Base-by-base conservation (phyloP, 2,113 vertebrate genomes). In the Hipposideros armiger region DNA sequence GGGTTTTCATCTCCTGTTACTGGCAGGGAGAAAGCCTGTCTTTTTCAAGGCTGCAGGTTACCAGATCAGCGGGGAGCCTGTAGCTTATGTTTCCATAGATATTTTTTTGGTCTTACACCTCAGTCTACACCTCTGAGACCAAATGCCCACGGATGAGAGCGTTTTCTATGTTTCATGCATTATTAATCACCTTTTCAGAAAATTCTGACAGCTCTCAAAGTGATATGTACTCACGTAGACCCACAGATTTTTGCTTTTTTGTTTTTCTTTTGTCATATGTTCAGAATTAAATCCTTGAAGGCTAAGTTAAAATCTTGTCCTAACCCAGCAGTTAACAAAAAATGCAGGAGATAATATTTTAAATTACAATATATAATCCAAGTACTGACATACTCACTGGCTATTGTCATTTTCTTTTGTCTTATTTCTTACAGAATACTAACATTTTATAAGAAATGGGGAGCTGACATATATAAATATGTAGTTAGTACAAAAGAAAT, bases 121-220 rank as follows among this genome's bases (percentile, higher is more conserved):
- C 73, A 95, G 50, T 58, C 84, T 97, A 73, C 88, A 97, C 42
- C 52, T 97, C 28, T 10, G n/a, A 95, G 56, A 96, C 13, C 9
- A 64, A 91, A 80, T 82, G 81, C 73, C 84, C 8, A 7, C 5
- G 28, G 82, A 95, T 92, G 64, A 98, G 40, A 94, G 69, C 3
- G 19, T 94, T 97, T 72, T 60, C 70, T 93, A 0, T 88, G 95
- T 94, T 97, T 95, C 50, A 86, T 72, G 36, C 95, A 98, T 97
- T 97, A 94, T 94, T 97, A 89, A 96, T 67, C 88, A 7, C 7
- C 47, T 28, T 95, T 94, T 96, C 90, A 90, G 89, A 64, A 96
- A 96, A 96, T 3, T 54, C 40, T 95, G 87, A 73, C 24, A 96
- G 94, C 95, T 90, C 64, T 54, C 86, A 91, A 36, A 78, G 70